Evolutionary conservation across 2,113 vertebrate species (phyloP).

Genomic region (Malurus cyaneus): DNA sequence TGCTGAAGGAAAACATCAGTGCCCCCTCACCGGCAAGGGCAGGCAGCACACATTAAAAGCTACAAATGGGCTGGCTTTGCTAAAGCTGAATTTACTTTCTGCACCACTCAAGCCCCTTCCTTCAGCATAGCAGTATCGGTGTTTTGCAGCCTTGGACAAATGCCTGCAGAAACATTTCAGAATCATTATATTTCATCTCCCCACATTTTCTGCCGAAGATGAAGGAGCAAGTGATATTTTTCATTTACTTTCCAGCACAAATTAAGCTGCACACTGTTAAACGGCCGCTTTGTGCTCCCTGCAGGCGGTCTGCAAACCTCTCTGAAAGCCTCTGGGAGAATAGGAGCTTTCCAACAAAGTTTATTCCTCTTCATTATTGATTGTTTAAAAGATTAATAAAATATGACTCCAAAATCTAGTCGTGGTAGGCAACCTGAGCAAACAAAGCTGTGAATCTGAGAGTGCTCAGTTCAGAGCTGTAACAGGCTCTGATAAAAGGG

Average conservation of each 20-base stretch:
- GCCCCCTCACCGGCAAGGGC: neutral
- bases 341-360: neutral
- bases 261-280: neutral
- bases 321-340: neutral
- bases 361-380: constrained; percentile 18
- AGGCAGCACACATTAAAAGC: neutral
- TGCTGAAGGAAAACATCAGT: neutral
- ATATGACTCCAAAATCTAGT: constrained; percentile 1
- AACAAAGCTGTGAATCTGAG: neutral
- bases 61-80: neutral
- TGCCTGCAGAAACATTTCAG: neutral
- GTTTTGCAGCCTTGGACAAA: neutral
- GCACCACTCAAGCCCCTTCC: neutral
- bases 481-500: neutral
- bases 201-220: neutral
- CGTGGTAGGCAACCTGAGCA: neutral
- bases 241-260: neutral
- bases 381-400: constrained; percentile 26
- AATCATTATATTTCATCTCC: neutral
- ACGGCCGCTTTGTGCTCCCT: neutral
- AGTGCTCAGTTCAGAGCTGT: neutral
- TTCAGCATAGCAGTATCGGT: neutral
- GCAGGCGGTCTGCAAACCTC: neutral
- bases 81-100: neutral
- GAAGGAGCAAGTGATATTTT: neutral